Evolutionary conservation across 1,140 invertebrate species (phyloP), one percentile per base, ranked within the genome.

Genomic region (Notospermus geniculatus): DNA sequence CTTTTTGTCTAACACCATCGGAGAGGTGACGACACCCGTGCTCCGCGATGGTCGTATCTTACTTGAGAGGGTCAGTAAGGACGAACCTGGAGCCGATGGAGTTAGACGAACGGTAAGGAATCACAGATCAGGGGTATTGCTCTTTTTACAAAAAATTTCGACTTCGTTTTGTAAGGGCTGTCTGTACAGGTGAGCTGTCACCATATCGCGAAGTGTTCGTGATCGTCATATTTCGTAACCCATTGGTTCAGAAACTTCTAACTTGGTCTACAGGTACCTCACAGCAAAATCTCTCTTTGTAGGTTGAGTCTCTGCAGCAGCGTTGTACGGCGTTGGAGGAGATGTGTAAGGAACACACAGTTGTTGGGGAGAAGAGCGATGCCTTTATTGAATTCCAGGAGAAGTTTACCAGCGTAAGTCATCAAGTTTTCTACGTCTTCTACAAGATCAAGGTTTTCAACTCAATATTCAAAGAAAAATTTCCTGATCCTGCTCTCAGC

Each of bases 271-370:
- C n/a, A n/a, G n/a, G n/a, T n/a, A n/a, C n/a, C n/a, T n/a, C n/a
- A n/a, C n/a, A n/a, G n/a, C n/a, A 4, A 15, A 7, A 9, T 59
- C 7, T 39, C n/a, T 62, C 60, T 13, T 65, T 63, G 19, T 58
- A 82, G 80, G 70, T 92, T 5, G 87, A 89, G 65, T 88, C 91
- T 74, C 80, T 93, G 62, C 88, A 92, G 80, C 87, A 88, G 65
- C 84, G 86, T 57, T 90, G 90, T 77, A 85, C 86, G 11, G 80
- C 86, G 50, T 79, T 92, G 32, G 83, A 87, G 59, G 82, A 86
- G 54, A 79, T 87, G 27, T 91, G 89, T 71, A 86, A 87, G 11
- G 86, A 86, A 28, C 86, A 89, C 68, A 85, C 84, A 59, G 88
- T 90, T 78, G 89, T 89, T 67, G 78, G 88, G 53, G 84, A 87